A percentile compares a stretch with the other conserved stretches of the same genome.
Conservation (phyloP, 2,888 invertebrate species). For the Lymantria monacha region DNA sequence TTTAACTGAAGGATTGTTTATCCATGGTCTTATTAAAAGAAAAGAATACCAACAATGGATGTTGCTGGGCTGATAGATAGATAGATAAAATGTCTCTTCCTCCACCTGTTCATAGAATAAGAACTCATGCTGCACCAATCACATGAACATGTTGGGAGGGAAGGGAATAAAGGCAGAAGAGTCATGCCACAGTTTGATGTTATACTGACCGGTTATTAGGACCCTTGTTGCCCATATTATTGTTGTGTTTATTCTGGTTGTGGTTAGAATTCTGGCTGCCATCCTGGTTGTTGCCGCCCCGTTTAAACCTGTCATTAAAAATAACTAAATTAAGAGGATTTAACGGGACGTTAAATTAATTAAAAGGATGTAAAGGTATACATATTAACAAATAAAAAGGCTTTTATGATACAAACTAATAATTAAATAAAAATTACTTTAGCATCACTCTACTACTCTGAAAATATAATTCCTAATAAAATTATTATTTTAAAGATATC, state of each 20-base stretch:
- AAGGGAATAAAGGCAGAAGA: background rate
- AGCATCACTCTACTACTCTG: too few species aligned
- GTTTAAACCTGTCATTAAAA: slow-evolving; percentile 57
- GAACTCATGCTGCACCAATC: too few species aligned
- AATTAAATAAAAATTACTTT: background rate
- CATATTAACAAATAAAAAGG: background rate
- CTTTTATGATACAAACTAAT: background rate
- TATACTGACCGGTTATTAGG: slow-evolving; percentile 62
- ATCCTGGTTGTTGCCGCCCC: slow-evolving; percentile 66
- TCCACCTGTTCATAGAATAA: too few species aligned
- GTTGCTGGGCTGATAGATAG: too few species aligned
- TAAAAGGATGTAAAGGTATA: background rate
- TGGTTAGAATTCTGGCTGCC: slow-evolving; percentile 47
- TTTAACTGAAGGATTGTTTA: too few species aligned
- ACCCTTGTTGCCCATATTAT: slow-evolving; percentile 64
- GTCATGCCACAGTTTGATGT: background rate
- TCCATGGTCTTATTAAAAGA: too few species aligned
- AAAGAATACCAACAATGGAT: too few species aligned
- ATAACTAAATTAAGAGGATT: slow-evolving; percentile 6
- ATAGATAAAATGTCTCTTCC: too few species aligned
- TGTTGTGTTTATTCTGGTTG: slow-evolving; percentile 60
- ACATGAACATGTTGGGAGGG: too few species aligned
- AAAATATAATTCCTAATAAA: too few species aligned
- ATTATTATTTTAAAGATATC: too few species aligned
- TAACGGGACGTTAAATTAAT: background rate